These are phyloP conservation scores for Blomia tropicalis DNA, from an alignment of 2,888 invertebrate genomes.

Conservation along the genomic window DNA sequence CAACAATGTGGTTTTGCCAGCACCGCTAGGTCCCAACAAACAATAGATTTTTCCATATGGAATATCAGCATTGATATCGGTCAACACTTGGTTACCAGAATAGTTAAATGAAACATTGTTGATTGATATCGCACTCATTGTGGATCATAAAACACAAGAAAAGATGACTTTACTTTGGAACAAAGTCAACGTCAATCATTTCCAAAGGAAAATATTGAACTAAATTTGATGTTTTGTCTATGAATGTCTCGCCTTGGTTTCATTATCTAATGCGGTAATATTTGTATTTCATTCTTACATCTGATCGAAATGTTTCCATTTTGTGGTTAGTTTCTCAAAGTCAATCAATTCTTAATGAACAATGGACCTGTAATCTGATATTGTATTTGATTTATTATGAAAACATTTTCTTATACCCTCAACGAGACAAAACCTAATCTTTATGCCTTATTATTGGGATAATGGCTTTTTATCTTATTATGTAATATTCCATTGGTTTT, in stretches of 20 bases:
- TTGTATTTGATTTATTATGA: too few relatives aligned
- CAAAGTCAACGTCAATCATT: too few relatives aligned
- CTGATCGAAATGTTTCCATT: not conserved
- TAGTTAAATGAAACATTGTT: slow-evolving; percentile 16
- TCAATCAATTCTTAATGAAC: too few relatives aligned
- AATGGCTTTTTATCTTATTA: too few relatives aligned
- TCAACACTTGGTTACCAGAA: not conserved
- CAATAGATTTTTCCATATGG: slow-evolving; percentile 20
- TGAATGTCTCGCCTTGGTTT: not conserved
- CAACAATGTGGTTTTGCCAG: slow-evolving; percentile 19
- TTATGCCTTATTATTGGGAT: too few relatives aligned
- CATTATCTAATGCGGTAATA: not conserved
- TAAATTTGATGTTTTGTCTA: not conserved
- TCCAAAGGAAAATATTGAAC: too few relatives aligned
- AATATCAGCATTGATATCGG: slow-evolving; percentile 16
- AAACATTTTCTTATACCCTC: too few relatives aligned
- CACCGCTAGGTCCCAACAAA: slow-evolving; percentile 20
- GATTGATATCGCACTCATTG: slow-evolving; percentile 14
- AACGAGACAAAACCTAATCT: too few relatives aligned
- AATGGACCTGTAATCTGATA: too few relatives aligned
- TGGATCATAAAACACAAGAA: not conserved
- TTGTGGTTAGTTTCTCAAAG: not conserved
- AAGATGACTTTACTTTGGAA: not conserved
- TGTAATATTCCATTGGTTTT: too few relatives aligned
- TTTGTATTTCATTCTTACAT: not conserved